Evolutionary conservation across 2,113 vertebrate species (phyloP).

Genomic region (Dasyurus viverrinus): DNA sequence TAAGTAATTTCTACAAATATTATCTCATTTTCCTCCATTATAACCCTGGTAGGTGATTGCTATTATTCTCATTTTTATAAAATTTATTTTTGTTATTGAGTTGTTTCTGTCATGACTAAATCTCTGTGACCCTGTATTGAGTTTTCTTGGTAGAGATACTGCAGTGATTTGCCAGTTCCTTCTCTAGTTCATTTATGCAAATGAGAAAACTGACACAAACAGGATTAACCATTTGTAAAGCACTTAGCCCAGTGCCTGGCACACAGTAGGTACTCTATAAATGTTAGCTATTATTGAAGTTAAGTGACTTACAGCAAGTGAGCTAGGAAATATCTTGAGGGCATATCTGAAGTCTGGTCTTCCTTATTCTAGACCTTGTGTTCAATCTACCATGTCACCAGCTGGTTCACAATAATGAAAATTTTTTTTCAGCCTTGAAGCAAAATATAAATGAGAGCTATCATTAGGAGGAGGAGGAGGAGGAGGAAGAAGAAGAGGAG

Average conservation of each 20-base stretch:
- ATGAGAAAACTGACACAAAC: too few relatives aligned
- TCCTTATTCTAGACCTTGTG: background rate
- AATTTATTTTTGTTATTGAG: too few relatives aligned
- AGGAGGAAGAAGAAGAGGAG: too few relatives aligned
- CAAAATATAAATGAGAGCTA: background rate
- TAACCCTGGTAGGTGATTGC: background rate
- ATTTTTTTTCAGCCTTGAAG: background rate
- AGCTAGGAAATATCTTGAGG: background rate
- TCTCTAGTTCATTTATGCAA: too few relatives aligned
- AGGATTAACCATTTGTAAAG: background rate
- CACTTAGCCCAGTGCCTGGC: background rate
- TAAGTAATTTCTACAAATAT: background rate
- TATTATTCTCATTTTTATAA: too few relatives aligned
- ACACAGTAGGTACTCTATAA: background rate
- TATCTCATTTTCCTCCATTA: background rate
- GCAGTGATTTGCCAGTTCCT: too few relatives aligned
- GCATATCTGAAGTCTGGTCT: background rate
- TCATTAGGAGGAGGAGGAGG: background rate
- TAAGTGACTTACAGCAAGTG: background rate
- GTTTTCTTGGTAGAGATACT: too few relatives aligned
- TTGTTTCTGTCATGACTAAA: too few relatives aligned
- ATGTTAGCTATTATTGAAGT: background rate
- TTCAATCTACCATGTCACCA: background rate
- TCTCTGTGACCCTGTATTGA: too few relatives aligned
- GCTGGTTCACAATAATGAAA: background rate